Percentiles rank a stretch among this genome's conserved stretches.
phyloP scores from a whole-genome alignment of 1,140 invertebrate species.

The Drosophila nigromelanica region DNA sequence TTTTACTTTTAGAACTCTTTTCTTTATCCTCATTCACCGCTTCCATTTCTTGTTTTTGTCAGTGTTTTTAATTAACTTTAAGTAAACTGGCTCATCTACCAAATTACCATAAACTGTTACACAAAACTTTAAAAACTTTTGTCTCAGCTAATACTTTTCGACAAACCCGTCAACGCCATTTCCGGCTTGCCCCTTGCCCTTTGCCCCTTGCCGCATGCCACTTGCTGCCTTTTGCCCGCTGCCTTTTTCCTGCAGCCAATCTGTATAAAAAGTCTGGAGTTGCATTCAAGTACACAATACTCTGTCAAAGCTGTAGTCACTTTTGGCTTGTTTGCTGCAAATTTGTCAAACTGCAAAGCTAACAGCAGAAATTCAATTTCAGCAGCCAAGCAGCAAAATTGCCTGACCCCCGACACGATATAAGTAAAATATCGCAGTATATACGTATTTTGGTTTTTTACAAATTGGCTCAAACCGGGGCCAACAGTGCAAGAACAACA shows the following conservation, averaged over 20 bases:
- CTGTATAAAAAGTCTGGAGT: slow-evolving; percentile 3
- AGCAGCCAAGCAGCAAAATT: slow-evolving; percentile 55
- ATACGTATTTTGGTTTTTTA: slow-evolving; percentile 59
- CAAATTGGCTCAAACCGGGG: slow-evolving; percentile 70
- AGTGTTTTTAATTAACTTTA: slow-evolving; percentile 12
- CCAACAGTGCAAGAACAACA: slow-evolving; percentile 45
- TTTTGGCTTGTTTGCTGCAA: slow-evolving; percentile 59
- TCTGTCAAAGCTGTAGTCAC: slow-evolving; percentile 50
- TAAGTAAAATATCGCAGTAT: slow-evolving; percentile 43
- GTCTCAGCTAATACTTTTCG: slow-evolving; percentile 8
- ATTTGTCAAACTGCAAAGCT: slow-evolving; percentile 76
- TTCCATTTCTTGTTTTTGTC: background rate
- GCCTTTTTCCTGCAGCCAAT: slow-evolving; percentile 10
- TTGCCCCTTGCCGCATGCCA: background rate
- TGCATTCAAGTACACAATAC: slow-evolving; percentile 16
- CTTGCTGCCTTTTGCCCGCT: background rate
- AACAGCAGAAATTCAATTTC: slow-evolving; percentile 74
- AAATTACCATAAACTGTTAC: background rate
- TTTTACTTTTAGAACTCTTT: background rate
- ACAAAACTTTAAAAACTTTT: slow-evolving; percentile 3
- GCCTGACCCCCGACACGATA: slow-evolving; percentile 52
- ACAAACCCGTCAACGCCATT: slow-evolving; percentile 19
- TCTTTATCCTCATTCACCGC: background rate
- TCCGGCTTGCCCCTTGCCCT: background rate
- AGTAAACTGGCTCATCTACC: slow-evolving; percentile 3